Evolutionary conservation across 2,113 vertebrate species (phyloP).

Genomic region (Lota lota): DNA sequence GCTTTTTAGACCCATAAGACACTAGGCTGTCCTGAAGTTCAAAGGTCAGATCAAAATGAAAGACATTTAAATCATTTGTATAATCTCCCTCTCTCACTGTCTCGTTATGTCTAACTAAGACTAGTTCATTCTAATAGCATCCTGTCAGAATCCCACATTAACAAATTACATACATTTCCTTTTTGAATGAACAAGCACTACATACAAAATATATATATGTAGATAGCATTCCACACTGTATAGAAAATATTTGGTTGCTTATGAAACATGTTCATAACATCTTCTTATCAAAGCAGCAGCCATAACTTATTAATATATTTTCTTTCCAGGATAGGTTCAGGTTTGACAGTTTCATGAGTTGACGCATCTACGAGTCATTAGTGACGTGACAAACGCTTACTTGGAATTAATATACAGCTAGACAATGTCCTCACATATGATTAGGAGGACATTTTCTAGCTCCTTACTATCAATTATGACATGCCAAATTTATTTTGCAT

Average conservation of each 20-base stretch:
- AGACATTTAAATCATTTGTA: constrained; percentile 53
- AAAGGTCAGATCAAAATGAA: constrained; percentile 59
- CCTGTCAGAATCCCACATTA: too few relatives aligned
- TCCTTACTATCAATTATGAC: constrained; percentile 50
- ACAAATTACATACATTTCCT: too few relatives aligned
- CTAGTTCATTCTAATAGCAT: too few relatives aligned
- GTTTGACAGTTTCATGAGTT: constrained; percentile 49
- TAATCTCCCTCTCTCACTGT: constrained; percentile 24
- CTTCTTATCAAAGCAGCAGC: too few relatives aligned
- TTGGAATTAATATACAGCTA: constrained; percentile 21
- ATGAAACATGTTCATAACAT: too few relatives aligned
- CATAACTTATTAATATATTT: neutral
- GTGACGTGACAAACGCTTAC: constrained; percentile 29
- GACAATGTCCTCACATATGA: neutral
- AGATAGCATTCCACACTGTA: too few relatives aligned
- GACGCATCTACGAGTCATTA: constrained; percentile 46
- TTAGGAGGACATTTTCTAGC: constrained; percentile 7
- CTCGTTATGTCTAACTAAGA: neutral
- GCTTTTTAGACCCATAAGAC: constrained; percentile 48
- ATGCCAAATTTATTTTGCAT: constrained; percentile 21
- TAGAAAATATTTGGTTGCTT: too few relatives aligned
- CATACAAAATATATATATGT: too few relatives aligned
- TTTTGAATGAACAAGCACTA: too few relatives aligned
- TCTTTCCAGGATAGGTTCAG: constrained; percentile 11
- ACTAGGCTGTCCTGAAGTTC: constrained; percentile 59